Conservation (phyloP, 2,113 vertebrate species). For the Pygoscelis adeliae region DNA sequence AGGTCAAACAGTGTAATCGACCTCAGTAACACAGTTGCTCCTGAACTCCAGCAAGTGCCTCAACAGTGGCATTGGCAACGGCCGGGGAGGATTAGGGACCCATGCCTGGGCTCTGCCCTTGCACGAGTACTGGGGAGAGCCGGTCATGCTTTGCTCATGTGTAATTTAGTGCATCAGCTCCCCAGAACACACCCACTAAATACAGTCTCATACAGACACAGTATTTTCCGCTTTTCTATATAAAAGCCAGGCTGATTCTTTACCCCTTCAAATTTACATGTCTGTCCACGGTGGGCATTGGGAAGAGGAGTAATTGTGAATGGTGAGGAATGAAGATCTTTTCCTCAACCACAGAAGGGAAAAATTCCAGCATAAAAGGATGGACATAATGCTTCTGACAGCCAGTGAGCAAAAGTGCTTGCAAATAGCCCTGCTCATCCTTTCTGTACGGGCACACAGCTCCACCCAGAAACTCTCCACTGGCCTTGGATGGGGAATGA, state of each 20-base stretch:
- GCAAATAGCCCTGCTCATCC: background rate
- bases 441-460: background rate
- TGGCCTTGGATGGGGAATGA: background rate
- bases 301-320: background rate
- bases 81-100: background rate
- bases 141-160: background rate
- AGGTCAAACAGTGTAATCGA: fast-evolving
- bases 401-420: background rate
- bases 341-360: background rate
- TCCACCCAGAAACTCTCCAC: background rate
- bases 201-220: background rate
- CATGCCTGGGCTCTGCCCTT: background rate
- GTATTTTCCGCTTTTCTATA: background rate
- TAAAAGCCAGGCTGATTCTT: background rate
- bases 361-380: background rate
- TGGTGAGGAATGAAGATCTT: background rate
- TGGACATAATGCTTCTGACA: background rate
- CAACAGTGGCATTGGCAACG: fast-evolving
- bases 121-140: fast-evolving
- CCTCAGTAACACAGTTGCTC: fast-evolving
- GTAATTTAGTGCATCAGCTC: background rate
- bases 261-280: background rate
- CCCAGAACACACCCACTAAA: background rate
- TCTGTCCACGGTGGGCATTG: background rate
- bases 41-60: background rate